A percentile compares a stretch with the other conserved stretches of the same genome.
phyloP scores from a whole-genome alignment of 2,113 vertebrate genomes.

The Myiopsitta monachus region DNA sequence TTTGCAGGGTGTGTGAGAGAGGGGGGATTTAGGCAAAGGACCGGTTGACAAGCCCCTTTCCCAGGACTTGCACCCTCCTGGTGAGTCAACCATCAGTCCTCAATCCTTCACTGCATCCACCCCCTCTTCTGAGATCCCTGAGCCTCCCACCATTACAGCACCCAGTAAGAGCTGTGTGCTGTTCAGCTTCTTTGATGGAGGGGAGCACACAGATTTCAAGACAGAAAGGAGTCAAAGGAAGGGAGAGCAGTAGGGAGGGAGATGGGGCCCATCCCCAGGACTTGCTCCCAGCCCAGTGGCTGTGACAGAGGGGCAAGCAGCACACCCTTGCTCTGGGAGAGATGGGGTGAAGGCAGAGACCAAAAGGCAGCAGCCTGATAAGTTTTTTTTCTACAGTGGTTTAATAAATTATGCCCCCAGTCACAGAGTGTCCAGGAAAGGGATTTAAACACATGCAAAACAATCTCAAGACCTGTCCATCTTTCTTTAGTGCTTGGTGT shows the following conservation, averaged over 20 bases:
- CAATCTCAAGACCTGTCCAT: background rate
- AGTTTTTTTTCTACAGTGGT: background rate
- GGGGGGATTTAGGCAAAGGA: background rate
- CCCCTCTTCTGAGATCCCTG: fast-evolving
- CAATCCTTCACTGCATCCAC: background rate
- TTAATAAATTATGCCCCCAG: background rate
- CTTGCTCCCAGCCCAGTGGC: background rate
- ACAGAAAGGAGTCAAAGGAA: background rate
- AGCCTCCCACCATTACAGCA: background rate
- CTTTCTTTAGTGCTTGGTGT: background rate
- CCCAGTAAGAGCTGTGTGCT: background rate
- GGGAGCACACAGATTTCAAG: background rate
- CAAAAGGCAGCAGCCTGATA: background rate
- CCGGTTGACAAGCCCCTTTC: background rate
- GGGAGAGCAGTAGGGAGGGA: background rate
- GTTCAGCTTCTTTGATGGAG: background rate
- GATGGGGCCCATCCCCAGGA: too few species aligned
- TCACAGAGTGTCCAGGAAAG: background rate
- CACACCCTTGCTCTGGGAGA: background rate
- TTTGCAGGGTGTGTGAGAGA: background rate
- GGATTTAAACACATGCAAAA: background rate
- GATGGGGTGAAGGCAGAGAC: background rate
- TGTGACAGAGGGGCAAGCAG: background rate
- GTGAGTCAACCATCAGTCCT: background rate
- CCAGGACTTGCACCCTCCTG: background rate